Conservation (phyloP, 2,888 invertebrate genomes). For the Zeuzera pyrina region DNA sequence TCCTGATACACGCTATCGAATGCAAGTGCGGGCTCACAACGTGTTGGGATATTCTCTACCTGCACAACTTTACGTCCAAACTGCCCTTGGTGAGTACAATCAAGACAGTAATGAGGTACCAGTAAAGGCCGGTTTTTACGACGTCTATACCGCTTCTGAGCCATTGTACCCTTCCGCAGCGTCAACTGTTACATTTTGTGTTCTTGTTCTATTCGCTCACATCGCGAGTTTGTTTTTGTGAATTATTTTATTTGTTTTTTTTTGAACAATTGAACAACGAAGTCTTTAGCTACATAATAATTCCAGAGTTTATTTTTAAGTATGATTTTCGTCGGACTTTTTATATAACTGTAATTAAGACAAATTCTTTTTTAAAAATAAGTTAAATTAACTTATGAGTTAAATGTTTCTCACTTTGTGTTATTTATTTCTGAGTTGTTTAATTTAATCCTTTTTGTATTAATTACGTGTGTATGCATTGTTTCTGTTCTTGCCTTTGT, state of each 20-base stretch:
- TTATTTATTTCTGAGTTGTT: too few species aligned
- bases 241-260: slow-evolving; percentile 18
- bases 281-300: too few species aligned
- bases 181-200: slow-evolving; percentile 33
- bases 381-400: too few species aligned
- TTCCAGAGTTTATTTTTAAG: too few species aligned
- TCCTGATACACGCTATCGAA: slow-evolving; percentile 87
- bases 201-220: slow-evolving; percentile 40
- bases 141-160: slow-evolving; percentile 59
- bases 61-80: slow-evolving; percentile 85
- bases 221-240: slow-evolving; percentile 51
- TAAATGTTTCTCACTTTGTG: too few species aligned
- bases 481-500: too few species aligned
- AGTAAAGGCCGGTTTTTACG: slow-evolving; percentile 62
- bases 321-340: too few species aligned
- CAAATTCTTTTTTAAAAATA: too few species aligned
- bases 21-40: slow-evolving; percentile 90
- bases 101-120: slow-evolving; percentile 61
- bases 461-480: too few species aligned
- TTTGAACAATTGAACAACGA: too few species aligned
- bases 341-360: too few species aligned
- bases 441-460: too few species aligned
- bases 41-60: slow-evolving; percentile 86
- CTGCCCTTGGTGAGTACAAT: slow-evolving; percentile 88
- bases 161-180: slow-evolving; percentile 40